Evolutionary conservation across 2,888 invertebrate genomes (phyloP).

Genomic region (Heliconius aoede): DNA sequence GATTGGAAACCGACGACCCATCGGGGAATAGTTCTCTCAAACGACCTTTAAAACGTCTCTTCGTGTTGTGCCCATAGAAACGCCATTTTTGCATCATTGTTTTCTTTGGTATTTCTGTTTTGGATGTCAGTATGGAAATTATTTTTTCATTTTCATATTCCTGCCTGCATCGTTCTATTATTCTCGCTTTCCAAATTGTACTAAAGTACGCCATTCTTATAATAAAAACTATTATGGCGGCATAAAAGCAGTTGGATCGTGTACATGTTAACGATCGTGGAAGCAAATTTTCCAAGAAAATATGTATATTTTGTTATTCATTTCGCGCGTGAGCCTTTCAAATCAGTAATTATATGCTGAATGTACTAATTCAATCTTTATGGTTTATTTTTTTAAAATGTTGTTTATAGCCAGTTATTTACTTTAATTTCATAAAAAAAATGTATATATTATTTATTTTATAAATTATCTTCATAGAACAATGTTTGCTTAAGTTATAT

Average conservation of each 20-base stretch:
- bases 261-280: constrained; percentile 20
- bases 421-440: not conserved
- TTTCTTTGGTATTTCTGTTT: constrained; percentile 68
- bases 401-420: not conserved
- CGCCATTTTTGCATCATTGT: constrained; percentile 77
- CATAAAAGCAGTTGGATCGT: constrained; percentile 19
- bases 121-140: constrained; percentile 76
- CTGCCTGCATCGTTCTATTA: constrained; percentile 75
- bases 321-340: constrained; percentile 15
- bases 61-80: constrained; percentile 69
- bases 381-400: not conserved
- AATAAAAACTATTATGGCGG: not conserved
- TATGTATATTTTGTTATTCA: constrained; percentile 13
- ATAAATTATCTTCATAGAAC: too few species aligned
- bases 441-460: not conserved
- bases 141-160: constrained; percentile 84
- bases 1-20: constrained; percentile 64
- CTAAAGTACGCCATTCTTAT: constrained; percentile 82
- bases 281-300: constrained; percentile 15
- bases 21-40: constrained; percentile 69
- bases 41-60: constrained; percentile 66
- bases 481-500: too few species aligned
- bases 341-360: constrained; percentile 11
- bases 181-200: constrained; percentile 81
- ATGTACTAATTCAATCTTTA: constrained; percentile 1